Percentiles rank a stretch among this genome's conserved stretches.
Evolutionary conservation across 2,888 invertebrate species (phyloP).

Genomic region (Leuctra nigra): DNA sequence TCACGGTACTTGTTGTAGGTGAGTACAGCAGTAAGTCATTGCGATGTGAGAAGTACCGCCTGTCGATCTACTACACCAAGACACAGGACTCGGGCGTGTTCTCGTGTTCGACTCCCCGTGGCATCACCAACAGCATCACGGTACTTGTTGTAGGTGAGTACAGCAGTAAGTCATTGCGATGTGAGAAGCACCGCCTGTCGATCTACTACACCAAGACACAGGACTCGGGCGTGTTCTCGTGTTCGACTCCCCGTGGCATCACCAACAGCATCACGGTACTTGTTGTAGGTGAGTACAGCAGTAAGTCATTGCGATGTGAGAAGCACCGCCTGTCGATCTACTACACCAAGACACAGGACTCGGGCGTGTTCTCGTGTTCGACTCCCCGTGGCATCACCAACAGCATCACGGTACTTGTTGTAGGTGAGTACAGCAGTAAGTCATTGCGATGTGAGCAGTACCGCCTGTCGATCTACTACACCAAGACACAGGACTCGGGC

Average conservation of each 20-base stretch:
- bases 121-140: conserved; percentile 67
- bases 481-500: conserved; percentile 75
- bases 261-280: conserved; percentile 66
- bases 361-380: conserved; percentile 78
- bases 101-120: conserved; percentile 75
- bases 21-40: too few relatives aligned
- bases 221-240: conserved; percentile 78
- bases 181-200: conserved; percentile 72
- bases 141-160: conserved; percentile 74
- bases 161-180: too few relatives aligned
- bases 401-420: conserved; percentile 64
- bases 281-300: conserved; percentile 78
- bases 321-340: conserved; percentile 75
- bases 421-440: too few relatives aligned
- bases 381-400: conserved; percentile 74
- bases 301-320: too few relatives aligned
- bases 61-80: conserved; percentile 75
- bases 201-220: conserved; percentile 75
- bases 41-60: conserved; percentile 72
- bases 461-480: conserved; percentile 72
- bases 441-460: too few relatives aligned
- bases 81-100: conserved; percentile 77
- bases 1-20: conserved; percentile 71
- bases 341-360: conserved; percentile 75
- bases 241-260: conserved; percentile 71